A percentile compares a stretch with the other conserved stretches of the same genome.
Evolutionary conservation across 2,113 vertebrate species (phyloP).

Genomic region (Marcusenius ussheri): DNA sequence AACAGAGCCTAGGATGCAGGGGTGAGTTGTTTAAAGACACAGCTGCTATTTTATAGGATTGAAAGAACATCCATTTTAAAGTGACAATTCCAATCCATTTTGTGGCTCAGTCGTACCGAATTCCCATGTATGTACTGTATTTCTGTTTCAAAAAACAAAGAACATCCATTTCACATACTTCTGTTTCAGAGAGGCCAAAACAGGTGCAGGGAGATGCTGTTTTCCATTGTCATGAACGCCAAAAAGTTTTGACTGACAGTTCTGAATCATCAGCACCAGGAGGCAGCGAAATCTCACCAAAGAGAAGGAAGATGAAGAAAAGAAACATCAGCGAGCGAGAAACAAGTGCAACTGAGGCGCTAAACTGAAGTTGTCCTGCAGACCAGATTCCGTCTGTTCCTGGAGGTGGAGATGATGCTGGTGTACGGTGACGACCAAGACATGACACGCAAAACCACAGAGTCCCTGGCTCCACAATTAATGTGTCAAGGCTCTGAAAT

Average conservation of each 20-base stretch:
- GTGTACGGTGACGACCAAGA: slow-evolving; percentile 53
- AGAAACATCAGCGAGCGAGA: not conserved
- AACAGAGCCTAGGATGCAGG: not conserved
- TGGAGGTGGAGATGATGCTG: slow-evolving; percentile 53
- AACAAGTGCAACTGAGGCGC: slow-evolving; percentile 15
- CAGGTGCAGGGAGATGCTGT: not conserved
- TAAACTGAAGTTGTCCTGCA: not conserved
- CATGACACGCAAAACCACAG: slow-evolving; percentile 49
- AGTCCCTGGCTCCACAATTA: slow-evolving; percentile 27
- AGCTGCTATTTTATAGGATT: not conserved
- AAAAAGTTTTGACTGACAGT: not conserved
- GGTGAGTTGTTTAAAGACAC: not conserved
- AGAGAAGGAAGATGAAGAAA: slow-evolving; percentile 8
- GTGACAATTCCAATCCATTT: not conserved
- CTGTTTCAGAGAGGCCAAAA: not conserved
- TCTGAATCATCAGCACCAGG: not conserved
- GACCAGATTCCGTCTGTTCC: slow-evolving; percentile 35
- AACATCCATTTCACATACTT: not conserved
- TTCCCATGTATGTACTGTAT: not conserved
- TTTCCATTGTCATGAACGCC: not conserved
- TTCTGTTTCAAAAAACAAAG: not conserved
- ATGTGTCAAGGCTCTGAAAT: slow-evolving; percentile 30
- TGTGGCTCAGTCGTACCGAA: not conserved
- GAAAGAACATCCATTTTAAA: not conserved
- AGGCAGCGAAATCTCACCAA: not conserved